phyloP scores from a whole-genome alignment of 2,113 vertebrate species.

The Alectura lathami region DNA sequence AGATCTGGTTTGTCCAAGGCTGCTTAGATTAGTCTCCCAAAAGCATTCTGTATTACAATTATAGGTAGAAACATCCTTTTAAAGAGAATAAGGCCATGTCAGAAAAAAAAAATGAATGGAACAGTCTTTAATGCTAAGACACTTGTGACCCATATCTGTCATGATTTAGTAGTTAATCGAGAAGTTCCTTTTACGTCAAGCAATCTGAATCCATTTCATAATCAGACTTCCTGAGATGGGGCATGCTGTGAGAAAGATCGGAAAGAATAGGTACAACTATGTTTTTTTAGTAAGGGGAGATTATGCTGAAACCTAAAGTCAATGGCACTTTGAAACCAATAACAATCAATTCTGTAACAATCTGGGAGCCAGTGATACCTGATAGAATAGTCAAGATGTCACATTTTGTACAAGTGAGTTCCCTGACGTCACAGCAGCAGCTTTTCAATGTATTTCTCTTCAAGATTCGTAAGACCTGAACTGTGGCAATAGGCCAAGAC shows the following conservation, averaged over 20 bases:
- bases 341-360: conserved; percentile 10
- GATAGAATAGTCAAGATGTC: background rate
- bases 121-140: background rate
- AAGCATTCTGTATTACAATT: background rate
- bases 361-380: background rate
- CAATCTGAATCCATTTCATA: conserved; percentile 19
- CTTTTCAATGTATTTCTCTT: background rate
- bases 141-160: background rate
- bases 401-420: background rate
- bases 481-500: background rate
- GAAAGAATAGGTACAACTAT: background rate
- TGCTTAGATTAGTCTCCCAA: background rate
- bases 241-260: background rate
- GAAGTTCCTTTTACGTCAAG: background rate
- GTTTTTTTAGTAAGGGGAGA: background rate
- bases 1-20: background rate
- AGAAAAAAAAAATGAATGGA: background rate
- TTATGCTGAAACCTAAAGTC: background rate
- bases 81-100: background rate
- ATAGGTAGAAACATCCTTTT: background rate
- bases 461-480: background rate
- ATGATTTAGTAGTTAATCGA: background rate
- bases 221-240: background rate
- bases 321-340: conserved; percentile 20
- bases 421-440: background rate